Evolutionary conservation across 2,797 vertebrate genomes (phyloP), one percentile per base, ranked within the genome.

Genomic region (Acanthurus leucopareius): DNA sequence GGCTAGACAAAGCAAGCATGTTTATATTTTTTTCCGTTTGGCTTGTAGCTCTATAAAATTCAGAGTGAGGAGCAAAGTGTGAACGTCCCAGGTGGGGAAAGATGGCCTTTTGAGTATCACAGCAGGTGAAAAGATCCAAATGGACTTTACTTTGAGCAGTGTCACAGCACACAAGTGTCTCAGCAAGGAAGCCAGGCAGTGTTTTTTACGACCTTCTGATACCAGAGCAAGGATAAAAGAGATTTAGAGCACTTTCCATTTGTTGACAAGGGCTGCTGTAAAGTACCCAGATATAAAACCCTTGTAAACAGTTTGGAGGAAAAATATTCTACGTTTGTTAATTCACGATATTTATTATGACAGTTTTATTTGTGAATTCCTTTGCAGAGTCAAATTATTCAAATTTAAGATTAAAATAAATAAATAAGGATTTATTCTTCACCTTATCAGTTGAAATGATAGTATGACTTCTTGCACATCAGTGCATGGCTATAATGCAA

Each of bases 71-170:
- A 69, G 20, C n/a, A 57, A 56, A 68, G 76, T 0, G 7, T 53
- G 44, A 69, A 64, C 42, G 28, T 60, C 70, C 45, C 67, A 61
- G 66, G 63, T 66, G 82, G 54, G 44, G 47, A 56, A 28, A 13
- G 65, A 75, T 66, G 57, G 60, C 19, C 82, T 86, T 83, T 86
- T 0, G 3, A 86, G 69, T 56, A 35, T 66, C 86, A 70, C 77
- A 83, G 81, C 74, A 68, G 81, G 77, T 62, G 51, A 75, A 80
- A 69, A 74, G 42, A 73, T 42, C 54, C 49, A 86, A 88, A 83
- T 86, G 49, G 77, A 75, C 74, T 79, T 81, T 66, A 9, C 53
- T 80, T 77, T 79, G 71, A 83, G 68, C 14, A 4, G 64, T 59
- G 49, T 87, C 60, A 64, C 5, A 51, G 48, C 65, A 60, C 63